Base-by-base conservation (phyloP, 2,888 invertebrate genomes). In the Erannis defoliaria region DNA sequence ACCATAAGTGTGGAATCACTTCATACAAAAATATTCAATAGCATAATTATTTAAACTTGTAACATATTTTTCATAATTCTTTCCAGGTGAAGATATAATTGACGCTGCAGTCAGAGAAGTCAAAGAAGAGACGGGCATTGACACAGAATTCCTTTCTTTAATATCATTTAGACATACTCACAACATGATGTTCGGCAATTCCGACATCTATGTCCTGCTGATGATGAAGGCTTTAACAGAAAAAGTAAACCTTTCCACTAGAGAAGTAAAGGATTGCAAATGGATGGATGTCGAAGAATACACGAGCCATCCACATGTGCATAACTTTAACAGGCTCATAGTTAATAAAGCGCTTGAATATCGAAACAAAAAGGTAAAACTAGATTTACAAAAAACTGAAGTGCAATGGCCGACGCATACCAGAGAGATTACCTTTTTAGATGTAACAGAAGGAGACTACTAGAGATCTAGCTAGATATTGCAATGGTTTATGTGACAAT, bases 91-190 rank as follows among this genome's bases (percentile, higher is more conserved):
- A 94, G 95, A 97, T 80, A 93, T 99, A 37, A 89, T 95, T 26
- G 95, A 95, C 66, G 97, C 98, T 2, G 97, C 96, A 0, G 93
- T 95, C 54, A 94, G 99, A 71, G 99, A 99, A 90, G 97, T 98
- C 0, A 91, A 94, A 49, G 99, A 99, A 90, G 99, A 99, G 90
- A 99, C 99, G 0, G 97, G 97, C 42, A 94, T 99, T 33, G 85
- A 94, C 42, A 94, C 96, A 0, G 92, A 94, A 69, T 98, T 98
- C 81, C 90, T 95, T 57, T 96, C 96, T 0, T 81, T 98, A 6
- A 84, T 98, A 14, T 94, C 96, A 43, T 94, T 98, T 66, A 94
- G 98, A 60, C 98, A 98, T 77, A 94, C 95, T 12, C 97, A 97
- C 80, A 90, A 94, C 55, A 96, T 95, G 76, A 94, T 95, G 83